Evolutionary conservation across 2,797 vertebrate genomes (phyloP), one percentile per base, ranked within the genome.

Genomic region (Mareca penelope): DNA sequence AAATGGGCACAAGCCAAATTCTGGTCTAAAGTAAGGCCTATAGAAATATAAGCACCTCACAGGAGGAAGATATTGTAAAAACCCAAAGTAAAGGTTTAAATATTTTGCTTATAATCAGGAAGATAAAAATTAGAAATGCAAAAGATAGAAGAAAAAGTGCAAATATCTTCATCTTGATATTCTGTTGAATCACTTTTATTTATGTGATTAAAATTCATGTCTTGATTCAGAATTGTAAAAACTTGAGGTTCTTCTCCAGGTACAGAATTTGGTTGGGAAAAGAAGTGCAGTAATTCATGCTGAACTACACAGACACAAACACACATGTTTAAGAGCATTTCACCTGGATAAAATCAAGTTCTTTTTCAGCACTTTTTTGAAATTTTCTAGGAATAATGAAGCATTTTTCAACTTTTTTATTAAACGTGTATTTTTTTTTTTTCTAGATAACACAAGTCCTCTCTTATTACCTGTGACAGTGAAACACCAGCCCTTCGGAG

Each of bases 401-500:
- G 15, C 68, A 28, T 60, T 95, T 94, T 84, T 84, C 40, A 42
- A 15, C 24, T 77, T 72, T 19, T 72, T 76, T 70, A 70, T 73
- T 52, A 71, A 90, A 57, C 6, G 7, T 65, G 46, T 3, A 3
- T 84, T 26, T 82, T 84, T 84, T 84, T 84, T 82, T 84, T 84
- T 90, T 37, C 68, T 85, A 82, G 60, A 17, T 89, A 71, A 61
- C 76, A 52, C 14, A 53, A 75, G 40, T 75, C 57, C 48, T 90
- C 28, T 70, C 18, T 44, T 69, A 46, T 46, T 80, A 75, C 37
- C 23, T 50, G 29, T 65, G 78, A 72, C 88, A 87, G 78, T 80
- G 61, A 92, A 93, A 90, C 64, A 92, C 39, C 75, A 85, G 64
- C 26, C 29, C 46, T 78, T 56, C 75, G 61, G 79, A 94, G n/a